Evolutionary conservation across 1,140 invertebrate genomes (phyloP).

Genomic region (Dreissena rostriformis): DNA sequence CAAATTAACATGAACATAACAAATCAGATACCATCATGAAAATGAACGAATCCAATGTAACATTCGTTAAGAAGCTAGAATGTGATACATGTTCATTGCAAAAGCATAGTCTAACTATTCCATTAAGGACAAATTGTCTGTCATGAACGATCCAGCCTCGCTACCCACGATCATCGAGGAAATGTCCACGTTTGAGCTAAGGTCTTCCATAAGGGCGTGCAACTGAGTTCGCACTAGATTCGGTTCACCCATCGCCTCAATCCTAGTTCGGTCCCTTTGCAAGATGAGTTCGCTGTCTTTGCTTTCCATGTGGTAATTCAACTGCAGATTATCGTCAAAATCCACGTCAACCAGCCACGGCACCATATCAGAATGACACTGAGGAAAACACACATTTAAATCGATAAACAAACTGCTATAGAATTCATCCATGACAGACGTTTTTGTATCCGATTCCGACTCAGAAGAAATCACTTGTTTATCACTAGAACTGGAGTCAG

Average conservation of each 20-base stretch:
- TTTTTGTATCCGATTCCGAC: conserved; percentile 38
- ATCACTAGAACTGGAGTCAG: conserved; percentile 52
- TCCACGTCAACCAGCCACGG: conserved; percentile 49
- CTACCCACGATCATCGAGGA: not conserved
- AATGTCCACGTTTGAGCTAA: not conserved
- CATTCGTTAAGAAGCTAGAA: too few species aligned
- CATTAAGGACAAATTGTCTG: not conserved
- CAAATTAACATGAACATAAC: too few species aligned
- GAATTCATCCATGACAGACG: not conserved
- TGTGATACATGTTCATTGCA: too few species aligned
- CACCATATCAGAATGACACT: conserved; percentile 21
- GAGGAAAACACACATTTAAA: conserved; percentile 40
- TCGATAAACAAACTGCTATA: conserved; percentile 25
- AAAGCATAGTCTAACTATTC: too few species aligned
- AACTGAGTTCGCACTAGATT: conserved; percentile 41
- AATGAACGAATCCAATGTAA: too few species aligned
- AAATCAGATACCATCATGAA: too few species aligned
- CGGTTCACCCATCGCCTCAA: conserved; percentile 25
- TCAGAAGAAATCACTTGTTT: conserved; percentile 38
- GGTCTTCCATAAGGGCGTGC: conserved; percentile 35
- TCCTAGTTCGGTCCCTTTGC: conserved; percentile 4
- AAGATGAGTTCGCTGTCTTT: conserved; percentile 10
- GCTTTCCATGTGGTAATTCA: conserved; percentile 25
- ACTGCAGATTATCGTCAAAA: conserved; percentile 34
- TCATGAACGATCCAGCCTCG: not conserved